Evolutionary conservation across 2,113 vertebrate species (phyloP).

Genomic region (Salminus brasiliensis): DNA sequence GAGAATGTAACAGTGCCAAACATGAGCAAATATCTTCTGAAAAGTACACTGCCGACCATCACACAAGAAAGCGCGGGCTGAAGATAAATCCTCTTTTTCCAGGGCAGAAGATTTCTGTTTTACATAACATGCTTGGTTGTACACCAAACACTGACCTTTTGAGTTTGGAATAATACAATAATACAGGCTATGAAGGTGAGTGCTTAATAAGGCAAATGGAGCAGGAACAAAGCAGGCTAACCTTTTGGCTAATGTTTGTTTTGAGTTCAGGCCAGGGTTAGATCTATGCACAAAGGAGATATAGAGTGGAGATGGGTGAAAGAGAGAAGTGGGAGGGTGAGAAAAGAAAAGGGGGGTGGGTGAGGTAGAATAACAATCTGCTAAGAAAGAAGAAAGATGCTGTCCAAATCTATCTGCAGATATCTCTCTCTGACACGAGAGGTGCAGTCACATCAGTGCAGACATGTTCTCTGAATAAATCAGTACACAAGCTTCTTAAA

Average conservation of each 20-base stretch:
- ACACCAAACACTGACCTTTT: constrained; percentile 43
- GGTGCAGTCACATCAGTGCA: neutral
- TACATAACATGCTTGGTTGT: constrained; percentile 32
- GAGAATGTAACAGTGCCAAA: neutral
- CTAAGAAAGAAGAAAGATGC: neutral
- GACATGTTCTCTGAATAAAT: neutral
- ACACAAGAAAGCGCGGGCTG: neutral
- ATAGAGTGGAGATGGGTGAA: constrained; percentile 10
- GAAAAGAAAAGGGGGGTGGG: neutral
- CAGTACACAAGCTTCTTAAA: neutral
- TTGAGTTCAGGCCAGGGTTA: constrained; percentile 58
- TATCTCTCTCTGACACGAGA: neutral
- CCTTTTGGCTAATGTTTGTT: constrained; percentile 68
- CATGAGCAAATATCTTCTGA: neutral
- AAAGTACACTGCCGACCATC: neutral
- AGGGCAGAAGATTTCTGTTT: constrained; percentile 11
- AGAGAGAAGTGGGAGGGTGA: neutral
- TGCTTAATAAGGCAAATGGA: constrained; percentile 72
- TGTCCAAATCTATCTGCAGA: neutral
- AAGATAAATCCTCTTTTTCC: constrained; percentile 11
- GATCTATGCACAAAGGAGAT: constrained; percentile 34
- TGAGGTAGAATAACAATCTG: constrained; percentile 4
- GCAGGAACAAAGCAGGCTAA: constrained; percentile 65
- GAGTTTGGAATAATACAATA: constrained; percentile 61
- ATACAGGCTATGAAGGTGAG: constrained; percentile 56